Evolutionary conservation across 2,888 invertebrate species (phyloP), one percentile per base, ranked within the genome.

Genomic region (Nomada lathburiana): DNA sequence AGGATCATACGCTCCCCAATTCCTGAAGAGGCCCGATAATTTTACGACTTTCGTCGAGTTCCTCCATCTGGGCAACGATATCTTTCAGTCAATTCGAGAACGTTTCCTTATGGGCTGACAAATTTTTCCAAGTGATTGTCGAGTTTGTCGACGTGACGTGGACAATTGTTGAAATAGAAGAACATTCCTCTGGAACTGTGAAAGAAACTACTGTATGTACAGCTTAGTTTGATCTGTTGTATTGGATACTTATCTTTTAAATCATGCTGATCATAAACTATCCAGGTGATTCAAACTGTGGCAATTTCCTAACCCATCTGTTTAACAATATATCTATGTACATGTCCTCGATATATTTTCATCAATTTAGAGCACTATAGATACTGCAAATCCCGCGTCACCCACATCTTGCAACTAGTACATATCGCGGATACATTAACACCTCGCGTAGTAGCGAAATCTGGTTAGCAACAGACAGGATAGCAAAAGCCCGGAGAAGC

Each of bases 1-100:
- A 7, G 53, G 60, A 71, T 79, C 60, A 71, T 80, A 67, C 71
- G 65, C 47, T 80, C 13, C 23, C 44, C 11, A 29, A 10, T 52
- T 44, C 16, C 10, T 44, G 64, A 73, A 36, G 64, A 78, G 16
- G 26, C 44, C 44, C 29, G 78, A 64, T 69, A 52, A 77, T 77
- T 77, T 77, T n/a, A 52, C 50, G 68, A 42, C 65, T 71, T 50
- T 47, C 26, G 9, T 7, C 47, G 7, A 29, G 18, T 59, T 20
- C 16, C 7, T 36, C 36, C 5, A 36, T 36, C 36, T 7, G 7
- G 36, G 36, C 36, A 36, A 36, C 36, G 36, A 36, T 36, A 36
- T 36, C 36, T 36, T 36, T 36, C 36, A 36, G 20, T n/a, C 18
- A 42, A 18, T 0, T 16, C 2, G 26, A 55, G 16, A 62, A 63